phyloP scores from a whole-genome alignment of 1,140 invertebrate species.

The Ridgeia piscesae region DNA sequence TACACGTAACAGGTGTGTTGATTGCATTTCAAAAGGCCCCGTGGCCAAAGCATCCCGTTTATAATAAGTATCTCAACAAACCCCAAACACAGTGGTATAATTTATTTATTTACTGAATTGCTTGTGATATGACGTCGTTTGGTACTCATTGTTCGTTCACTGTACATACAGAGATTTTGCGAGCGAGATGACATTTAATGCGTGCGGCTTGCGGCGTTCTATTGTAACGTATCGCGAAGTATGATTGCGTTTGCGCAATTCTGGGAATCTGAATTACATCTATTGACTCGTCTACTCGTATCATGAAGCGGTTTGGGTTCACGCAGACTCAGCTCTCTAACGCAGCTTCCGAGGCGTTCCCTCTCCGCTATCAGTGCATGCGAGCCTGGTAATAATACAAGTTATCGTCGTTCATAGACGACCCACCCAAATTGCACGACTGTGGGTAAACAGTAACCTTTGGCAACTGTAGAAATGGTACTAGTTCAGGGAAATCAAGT shows the following conservation, averaged over 20 bases:
- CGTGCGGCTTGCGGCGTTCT: background rate
- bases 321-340: background rate
- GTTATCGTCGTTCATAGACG: background rate
- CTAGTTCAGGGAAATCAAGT: background rate
- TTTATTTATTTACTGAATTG: background rate
- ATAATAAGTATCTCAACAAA: background rate
- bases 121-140: background rate
- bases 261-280: background rate
- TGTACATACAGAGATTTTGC: background rate
- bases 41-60: background rate
- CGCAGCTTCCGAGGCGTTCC: background rate
- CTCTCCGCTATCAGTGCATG: background rate
- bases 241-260: background rate
- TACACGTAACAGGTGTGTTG: background rate
- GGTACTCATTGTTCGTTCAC: background rate
- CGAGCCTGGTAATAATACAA: background rate
- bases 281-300: background rate
- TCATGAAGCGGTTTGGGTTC: background rate
- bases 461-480: background rate
- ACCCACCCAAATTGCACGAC: background rate
- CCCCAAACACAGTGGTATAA: background rate
- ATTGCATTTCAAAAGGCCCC: background rate
- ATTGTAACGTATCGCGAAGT: background rate
- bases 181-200: background rate
- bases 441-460: background rate